Evolutionary conservation across 64 coral and sea anemone species (phyloP), one percentile per base, ranked within the genome.

Genomic region (Anthopleura sola): DNA sequence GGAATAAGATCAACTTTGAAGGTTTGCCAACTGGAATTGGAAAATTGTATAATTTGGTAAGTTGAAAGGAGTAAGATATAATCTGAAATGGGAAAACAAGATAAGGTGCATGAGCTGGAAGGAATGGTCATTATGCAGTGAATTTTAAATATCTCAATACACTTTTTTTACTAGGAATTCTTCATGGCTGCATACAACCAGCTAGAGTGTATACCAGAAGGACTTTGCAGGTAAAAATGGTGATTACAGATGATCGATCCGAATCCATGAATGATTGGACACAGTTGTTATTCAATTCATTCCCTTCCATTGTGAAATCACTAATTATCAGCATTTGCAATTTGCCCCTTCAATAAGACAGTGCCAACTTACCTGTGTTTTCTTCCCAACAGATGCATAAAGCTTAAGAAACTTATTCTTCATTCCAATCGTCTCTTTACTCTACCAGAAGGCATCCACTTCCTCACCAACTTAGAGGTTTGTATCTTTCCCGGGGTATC

Each of bases 1-100:
- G 96, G 38, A 98, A 98, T 74, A 98, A 98, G 78, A 91, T 98
- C 76, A 98, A 98, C 81, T 98, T 98, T 94, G 96, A 98, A 58
- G 96, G 96, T 50, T 82, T 98, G 8, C 96, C 96, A 37, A 94
- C 96, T 66, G 96, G 96, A 21, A 92, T 98, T 85, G 92, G 96
- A 86, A 98, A 94, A 34, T 83, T 98, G 20, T 98, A 98, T 74
- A 98, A 98, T 50, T 85, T 98, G 87, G 96, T 94, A 79, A 82
- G 92, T 87, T 53, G 20, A 57, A 40, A 53, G 18, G 38, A 48
- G 7, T 16, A 8, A 48, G 23, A 21, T 48, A 48, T 48, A 48
- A 48, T 48, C 46, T 3, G 46, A 5, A 48, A 48, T 48, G 3
- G 46, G 50, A 12, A 53, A 53, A 53, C 7, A 53, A 53, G 2